Base-by-base conservation (phyloP, 2,888 invertebrate species). In the Tridacna gigas region DNA sequence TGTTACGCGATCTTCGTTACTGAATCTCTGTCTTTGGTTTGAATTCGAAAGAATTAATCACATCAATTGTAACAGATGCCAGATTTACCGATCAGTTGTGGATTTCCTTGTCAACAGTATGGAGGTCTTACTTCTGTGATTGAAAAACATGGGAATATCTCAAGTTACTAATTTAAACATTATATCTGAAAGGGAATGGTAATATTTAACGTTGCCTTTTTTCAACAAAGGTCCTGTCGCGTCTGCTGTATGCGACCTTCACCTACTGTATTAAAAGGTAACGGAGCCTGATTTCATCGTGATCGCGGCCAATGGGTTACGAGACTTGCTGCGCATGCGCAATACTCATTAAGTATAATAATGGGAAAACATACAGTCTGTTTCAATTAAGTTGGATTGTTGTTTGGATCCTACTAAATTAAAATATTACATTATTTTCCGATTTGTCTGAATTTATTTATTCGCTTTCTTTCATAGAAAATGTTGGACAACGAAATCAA, bases 401-500 rank as follows among this genome's bases (percentile, higher is more conserved):
- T 1, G 22, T 3, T 25, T n/a, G 5, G 2, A 25, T 22, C 22
- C 22, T 63, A 9, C 13, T 13, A 65, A 2, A 15, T n/a, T n/a
- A 65, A 2, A n/a, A 26, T 22, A 63, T 45, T n/a, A 51, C 18
- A 25, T 22, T 56, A 48, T n/a, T 48, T 48, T 9, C 15, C 73
- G 15, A 45, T 37, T 47, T 73, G 25, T 37, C 37, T 4, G 37
- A 37, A 37, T 0, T 18, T 0, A 47, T 18, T 13, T 75, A 47
- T 18, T 13, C 63, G 22, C 47, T 47, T n/a, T 47, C 28, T n/a
- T 26, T 22, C 37, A 26, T 20, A 45, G 4, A 90, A 83, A 26
- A 92, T 92, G 91, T 91, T 92, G 83, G 91, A 91, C 89, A 89
- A 91, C 90, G 92, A 91, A 78, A 73, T 92, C 11, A 89, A 92